These are phyloP conservation scores for Boloria euphrosyne DNA, from an alignment of 2,888 invertebrate genomes.

Conservation along the genomic window DNA sequence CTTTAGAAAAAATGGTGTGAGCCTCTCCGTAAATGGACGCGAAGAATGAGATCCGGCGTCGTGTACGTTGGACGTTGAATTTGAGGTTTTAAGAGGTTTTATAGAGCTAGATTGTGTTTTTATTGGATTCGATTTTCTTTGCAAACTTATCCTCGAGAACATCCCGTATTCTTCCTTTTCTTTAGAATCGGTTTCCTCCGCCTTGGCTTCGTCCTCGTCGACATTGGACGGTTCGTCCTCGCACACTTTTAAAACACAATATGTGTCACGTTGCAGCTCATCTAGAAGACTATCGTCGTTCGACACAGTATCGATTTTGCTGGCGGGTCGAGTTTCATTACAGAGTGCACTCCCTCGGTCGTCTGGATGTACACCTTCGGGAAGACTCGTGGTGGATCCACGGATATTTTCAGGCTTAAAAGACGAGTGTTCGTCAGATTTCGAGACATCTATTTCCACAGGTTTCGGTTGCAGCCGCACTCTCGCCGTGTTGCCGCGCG, in stretches of 20 bases:
- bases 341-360: conserved; percentile 34
- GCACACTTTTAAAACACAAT: conserved; percentile 70
- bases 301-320: conserved; percentile 53
- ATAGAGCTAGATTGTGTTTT: conserved; percentile 60
- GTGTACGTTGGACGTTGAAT: conserved; percentile 74
- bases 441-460: conserved; percentile 80
- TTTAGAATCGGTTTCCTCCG: conserved; percentile 45
- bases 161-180: conserved; percentile 56
- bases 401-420: conserved; percentile 68
- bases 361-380: conserved; percentile 39
- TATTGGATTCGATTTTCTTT: conserved; percentile 75
- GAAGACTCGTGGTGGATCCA: conserved; percentile 59
- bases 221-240: conserved; percentile 59
- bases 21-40: conserved; percentile 68
- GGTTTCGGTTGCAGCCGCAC: conserved; percentile 48
- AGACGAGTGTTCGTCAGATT: conserved; percentile 85
- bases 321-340: conserved; percentile 40
- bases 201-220: conserved; percentile 41
- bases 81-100: conserved; percentile 68
- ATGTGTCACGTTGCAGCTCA: conserved; percentile 69
- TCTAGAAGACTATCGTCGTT: conserved; percentile 74
- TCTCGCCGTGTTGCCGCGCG: conserved; percentile 51
- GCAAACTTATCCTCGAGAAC: conserved; percentile 69
- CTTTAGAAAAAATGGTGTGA: conserved; percentile 76
- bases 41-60: conserved; percentile 62